Evolutionary conservation across 2,797 vertebrate species (phyloP), one percentile per base, ranked within the genome.

Genomic region (Notamacropus eugenii): DNA sequence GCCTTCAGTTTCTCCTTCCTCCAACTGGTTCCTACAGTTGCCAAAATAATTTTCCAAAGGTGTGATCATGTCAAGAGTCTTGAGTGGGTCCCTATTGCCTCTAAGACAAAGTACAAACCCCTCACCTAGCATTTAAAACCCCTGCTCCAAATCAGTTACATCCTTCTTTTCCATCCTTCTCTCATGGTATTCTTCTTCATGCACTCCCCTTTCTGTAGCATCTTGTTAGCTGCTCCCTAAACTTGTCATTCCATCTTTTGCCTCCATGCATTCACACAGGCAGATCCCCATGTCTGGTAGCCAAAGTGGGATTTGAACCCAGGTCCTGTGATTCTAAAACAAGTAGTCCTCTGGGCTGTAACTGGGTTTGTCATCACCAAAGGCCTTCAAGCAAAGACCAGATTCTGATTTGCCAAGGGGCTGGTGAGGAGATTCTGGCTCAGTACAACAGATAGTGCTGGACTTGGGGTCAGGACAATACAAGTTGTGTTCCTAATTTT

Each of bases 61-160:
- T 0, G 0, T 46, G n/a, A 82, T 40, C 67, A 82, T 46, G 19
- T 46, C 67, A 82, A 40, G 4, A 82, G 24, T 46, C n/a, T 46
- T 82, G 19, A 82, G 67, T 46, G n/a, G n/a, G 6, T 46, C 67
- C 2, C 67, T 82, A 22, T 46, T 40, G 19, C 67, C n/a, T 82
- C 19, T 46, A 46, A 82, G 67, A 40, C 3, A 62, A 82, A 82
- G 67, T 24, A 82, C n/a, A 82, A 40, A 82, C 5, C 6, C 16
- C 19, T 82, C n/a, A 24, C n/a, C 19, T 82, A 46, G n/a, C 22
- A 24, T 40, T 40, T 40, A 74, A 22, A 22, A 4, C 6, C 5
- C 16, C 3, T 14, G 1, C 5, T 6, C 1, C 27, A n/a, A 74
- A 46, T 46, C 24, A 19, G 67, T 0, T 4, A 40, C 1, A 3